These are phyloP conservation scores for Pipa parva DNA, from an alignment of 2,113 vertebrate species.

Conservation along the genomic window DNA sequence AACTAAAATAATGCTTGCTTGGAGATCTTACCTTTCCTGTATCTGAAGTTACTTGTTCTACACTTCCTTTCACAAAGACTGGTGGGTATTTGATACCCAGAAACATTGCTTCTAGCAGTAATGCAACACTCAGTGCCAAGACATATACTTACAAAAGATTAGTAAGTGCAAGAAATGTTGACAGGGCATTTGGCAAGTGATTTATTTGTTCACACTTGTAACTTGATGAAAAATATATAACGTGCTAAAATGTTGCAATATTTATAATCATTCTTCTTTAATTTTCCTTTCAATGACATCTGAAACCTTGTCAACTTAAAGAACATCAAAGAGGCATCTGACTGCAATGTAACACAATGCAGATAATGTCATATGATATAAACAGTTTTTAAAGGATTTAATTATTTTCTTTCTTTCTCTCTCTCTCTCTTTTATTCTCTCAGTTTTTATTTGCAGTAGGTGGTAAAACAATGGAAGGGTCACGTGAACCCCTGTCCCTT, in stretches of 20 bases:
- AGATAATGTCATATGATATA: too few relatives aligned
- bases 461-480: too few relatives aligned
- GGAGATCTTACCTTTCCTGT: constrained; percentile 35
- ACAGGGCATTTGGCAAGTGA: constrained; percentile 51
- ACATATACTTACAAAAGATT: constrained; percentile 18
- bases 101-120: constrained; percentile 54
- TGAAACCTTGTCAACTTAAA: constrained; percentile 10
- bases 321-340: constrained; percentile 15
- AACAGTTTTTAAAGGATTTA: too few relatives aligned
- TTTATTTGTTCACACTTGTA: constrained; percentile 49
- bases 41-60: constrained; percentile 55
- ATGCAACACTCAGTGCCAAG: constrained; percentile 5
- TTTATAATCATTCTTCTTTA: constrained; percentile 48
- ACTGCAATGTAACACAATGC: constrained; percentile 48
- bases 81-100: constrained; percentile 46
- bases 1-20: constrained; percentile 40
- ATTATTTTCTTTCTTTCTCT: too few relatives aligned
- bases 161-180: constrained; percentile 48
- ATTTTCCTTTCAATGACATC: constrained; percentile 47
- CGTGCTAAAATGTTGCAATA: constrained; percentile 46
- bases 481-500: too few relatives aligned
- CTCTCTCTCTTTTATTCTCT: too few relatives aligned
- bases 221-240: constrained; percentile 16
- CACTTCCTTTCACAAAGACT: constrained; percentile 53
- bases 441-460: too few relatives aligned